phyloP scores from a whole-genome alignment of 2,888 invertebrate genomes.

The Abscondita cerata region DNA sequence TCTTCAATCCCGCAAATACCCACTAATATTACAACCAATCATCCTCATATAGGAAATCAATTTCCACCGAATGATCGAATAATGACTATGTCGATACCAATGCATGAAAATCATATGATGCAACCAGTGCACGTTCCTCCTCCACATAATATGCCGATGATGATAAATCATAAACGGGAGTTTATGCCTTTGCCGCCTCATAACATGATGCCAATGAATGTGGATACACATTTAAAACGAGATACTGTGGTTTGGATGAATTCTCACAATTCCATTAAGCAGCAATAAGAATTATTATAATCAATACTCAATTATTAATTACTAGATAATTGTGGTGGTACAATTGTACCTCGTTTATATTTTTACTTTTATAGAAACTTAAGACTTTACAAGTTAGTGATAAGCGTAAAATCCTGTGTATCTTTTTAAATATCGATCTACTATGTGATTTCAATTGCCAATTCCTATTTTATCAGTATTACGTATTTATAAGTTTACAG shows the following conservation, averaged over 20 bases:
- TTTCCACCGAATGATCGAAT: slow-evolving; percentile 40
- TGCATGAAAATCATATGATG: slow-evolving; percentile 43
- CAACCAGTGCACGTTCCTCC: slow-evolving; percentile 32
- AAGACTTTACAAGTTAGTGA: too few species aligned
- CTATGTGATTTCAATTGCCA: too few species aligned
- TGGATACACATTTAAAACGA: slow-evolving; percentile 30
- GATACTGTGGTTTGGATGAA: slow-evolving; percentile 40
- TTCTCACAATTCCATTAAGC: slow-evolving; percentile 26
- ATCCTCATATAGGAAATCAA: slow-evolving; percentile 29
- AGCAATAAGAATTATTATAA: slow-evolving; percentile 13
- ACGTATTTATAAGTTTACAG: too few species aligned
- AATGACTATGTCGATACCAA: slow-evolving; percentile 40
- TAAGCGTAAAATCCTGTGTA: too few species aligned
- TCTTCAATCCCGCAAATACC: slow-evolving; percentile 25
- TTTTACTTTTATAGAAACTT: too few species aligned
- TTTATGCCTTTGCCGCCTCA: slow-evolving; percentile 37
- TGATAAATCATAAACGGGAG: slow-evolving; percentile 40
- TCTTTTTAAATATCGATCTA: too few species aligned
- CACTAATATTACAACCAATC: slow-evolving; percentile 20
- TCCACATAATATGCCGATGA: slow-evolving; percentile 39
- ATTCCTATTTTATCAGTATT: too few species aligned
- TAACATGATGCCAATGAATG: slow-evolving; percentile 38
- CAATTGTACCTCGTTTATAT: too few species aligned
- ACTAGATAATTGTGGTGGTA: too few species aligned
- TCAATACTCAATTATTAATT: too few species aligned